Conservation (phyloP, 2,888 invertebrate species). For the Spicauda simplicius region DNA sequence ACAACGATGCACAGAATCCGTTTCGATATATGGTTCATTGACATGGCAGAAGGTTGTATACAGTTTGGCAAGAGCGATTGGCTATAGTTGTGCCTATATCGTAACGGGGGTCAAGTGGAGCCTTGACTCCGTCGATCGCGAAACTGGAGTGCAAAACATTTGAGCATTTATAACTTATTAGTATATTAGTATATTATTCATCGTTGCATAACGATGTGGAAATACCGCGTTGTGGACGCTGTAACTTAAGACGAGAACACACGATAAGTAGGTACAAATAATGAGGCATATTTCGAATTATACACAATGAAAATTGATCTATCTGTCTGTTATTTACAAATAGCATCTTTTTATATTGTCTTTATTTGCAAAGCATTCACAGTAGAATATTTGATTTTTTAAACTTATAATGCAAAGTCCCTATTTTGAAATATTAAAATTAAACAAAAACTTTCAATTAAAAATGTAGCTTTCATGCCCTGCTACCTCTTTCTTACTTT, state of each 20-base stretch:
- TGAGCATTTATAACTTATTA: conserved; percentile 39
- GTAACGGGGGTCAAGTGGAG: conserved; percentile 60
- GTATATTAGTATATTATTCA: conserved; percentile 41
- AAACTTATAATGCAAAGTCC: no score
- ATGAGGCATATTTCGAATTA: neutral
- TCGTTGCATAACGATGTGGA: conserved; percentile 46
- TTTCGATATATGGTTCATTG: conserved; percentile 26
- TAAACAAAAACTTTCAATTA: no score
- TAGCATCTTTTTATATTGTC: no score
- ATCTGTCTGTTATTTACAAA: no score
- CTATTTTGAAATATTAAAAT: no score
- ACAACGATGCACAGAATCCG: neutral
- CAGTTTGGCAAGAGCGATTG: conserved; percentile 24
- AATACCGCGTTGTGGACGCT: conserved; percentile 37
- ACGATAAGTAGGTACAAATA: neutral
- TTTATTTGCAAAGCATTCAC: no score
- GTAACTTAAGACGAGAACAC: conserved; percentile 11
- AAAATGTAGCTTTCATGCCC: no score
- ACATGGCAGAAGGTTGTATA: conserved; percentile 19
- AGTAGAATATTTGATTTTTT: no score
- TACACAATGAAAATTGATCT: no score
- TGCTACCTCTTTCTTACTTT: no score
- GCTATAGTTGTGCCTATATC: conserved; percentile 45
- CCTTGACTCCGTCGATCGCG: conserved; percentile 55
- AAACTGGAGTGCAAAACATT: conserved; percentile 53